Percentiles rank a stretch among this genome's conserved stretches.
Conservation (phyloP, 2,797 vertebrate species). For the Ptychobarbus kaznakovi region DNA sequence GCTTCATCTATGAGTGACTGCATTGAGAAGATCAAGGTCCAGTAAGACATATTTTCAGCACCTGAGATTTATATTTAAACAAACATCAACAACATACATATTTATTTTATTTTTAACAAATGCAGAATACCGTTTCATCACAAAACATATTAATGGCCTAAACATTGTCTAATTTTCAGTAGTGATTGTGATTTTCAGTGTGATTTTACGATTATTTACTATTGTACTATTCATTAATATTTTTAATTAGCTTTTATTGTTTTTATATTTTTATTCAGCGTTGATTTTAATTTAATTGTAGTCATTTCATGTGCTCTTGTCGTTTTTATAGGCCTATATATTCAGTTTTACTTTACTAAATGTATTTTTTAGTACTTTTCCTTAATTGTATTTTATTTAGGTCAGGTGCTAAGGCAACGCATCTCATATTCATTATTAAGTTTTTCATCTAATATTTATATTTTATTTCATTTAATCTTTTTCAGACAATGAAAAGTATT, state of each 20-base stretch:
- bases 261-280: background rate
- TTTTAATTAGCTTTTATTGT: background rate
- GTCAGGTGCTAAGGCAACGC: background rate
- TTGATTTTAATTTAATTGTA: background rate
- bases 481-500: background rate
- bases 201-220: background rate
- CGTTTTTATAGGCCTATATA: too few relatives aligned
- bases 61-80: background rate
- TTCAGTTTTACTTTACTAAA: background rate
- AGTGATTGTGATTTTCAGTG: background rate
- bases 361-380: background rate
- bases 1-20: constrained; percentile 84
- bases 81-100: too few relatives aligned
- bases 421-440: background rate
- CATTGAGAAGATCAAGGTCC: constrained; percentile 89
- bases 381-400: background rate
- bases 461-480: background rate
- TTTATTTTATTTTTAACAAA: background rate
- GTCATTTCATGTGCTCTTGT: background rate
- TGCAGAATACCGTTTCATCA: background rate
- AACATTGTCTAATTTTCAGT: background rate
- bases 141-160: background rate
- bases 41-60: constrained; percentile 44
- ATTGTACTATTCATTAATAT: background rate
- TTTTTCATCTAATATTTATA: background rate